Evolutionary conservation across 2,888 invertebrate genomes (phyloP), one percentile per base, ranked within the genome.

Genomic region (Brenthis ino): DNA sequence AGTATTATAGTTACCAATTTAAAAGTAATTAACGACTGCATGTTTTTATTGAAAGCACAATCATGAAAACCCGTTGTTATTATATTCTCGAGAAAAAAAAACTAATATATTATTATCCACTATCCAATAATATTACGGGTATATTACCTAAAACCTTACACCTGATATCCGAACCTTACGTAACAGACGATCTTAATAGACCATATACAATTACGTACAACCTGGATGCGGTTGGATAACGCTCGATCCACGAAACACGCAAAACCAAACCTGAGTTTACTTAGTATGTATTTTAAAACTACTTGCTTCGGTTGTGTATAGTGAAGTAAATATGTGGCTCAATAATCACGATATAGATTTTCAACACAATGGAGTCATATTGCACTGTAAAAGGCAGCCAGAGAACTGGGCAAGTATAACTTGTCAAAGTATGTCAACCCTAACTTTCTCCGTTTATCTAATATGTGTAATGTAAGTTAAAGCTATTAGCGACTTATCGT

Each of bases 171-270:
- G 58, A 63, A 69, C 50, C 60, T 70, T 72, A 73, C 66, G 70
- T 69, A 75, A 74, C 47, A 64, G 65, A 50, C 70, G 67, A 71
- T 74, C 72, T 71, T 69, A 71, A 69, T 73, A 71, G 75, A 75
- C 60, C 74, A 69, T 74, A 68, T 76, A 74, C 74, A 74, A 76
- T 75, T 73, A 69, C 75, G 65, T 57, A 65, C 71, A 73, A 75
- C 75, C 72, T 70, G 72, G 73, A 72, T 72, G 73, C 70, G 72
- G 74, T 77, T 76, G 75, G 76, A 68, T 77, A 74, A 69, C 71
- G 68, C 37, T 61, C 64, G 37, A 37, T 51, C 58, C 69, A 73
- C 69, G 56, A 65, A 67, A 55, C 65, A 66, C 54, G 67, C 71
- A 61, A 20, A 68, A 67, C 54, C 67, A 55, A 69, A 72, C 67